Conservation (phyloP, 2,888 invertebrate genomes). For the Crocallis elinguaria region DNA sequence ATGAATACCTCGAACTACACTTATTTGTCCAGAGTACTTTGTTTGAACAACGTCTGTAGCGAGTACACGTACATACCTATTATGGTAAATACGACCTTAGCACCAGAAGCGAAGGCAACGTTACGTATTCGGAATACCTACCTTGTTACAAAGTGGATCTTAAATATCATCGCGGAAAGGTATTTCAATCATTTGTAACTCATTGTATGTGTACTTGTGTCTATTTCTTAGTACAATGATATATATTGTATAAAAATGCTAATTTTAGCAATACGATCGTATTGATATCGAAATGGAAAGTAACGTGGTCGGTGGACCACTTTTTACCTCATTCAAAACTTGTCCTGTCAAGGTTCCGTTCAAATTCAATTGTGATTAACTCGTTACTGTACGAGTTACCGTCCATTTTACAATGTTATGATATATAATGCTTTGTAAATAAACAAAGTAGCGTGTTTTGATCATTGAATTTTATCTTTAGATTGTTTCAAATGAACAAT, state of each 20-base stretch:
- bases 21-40: constrained; percentile 33
- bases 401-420: constrained; percentile 4
- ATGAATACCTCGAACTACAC: constrained; percentile 26
- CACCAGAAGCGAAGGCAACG: constrained; percentile 22
- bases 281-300: constrained; percentile 22
- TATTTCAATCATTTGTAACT: neutral
- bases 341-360: constrained; percentile 45
- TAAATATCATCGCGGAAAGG: constrained; percentile 7
- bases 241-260: too few relatives aligned
- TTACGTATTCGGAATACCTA: constrained; percentile 33
- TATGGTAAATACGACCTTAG: constrained; percentile 38
- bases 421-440: constrained; percentile 4
- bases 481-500: neutral
- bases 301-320: constrained; percentile 45
- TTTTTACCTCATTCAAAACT: constrained; percentile 54
- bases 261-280: too few relatives aligned
- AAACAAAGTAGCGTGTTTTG: neutral
- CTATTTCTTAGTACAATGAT: neutral
- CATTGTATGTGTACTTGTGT: too few relatives aligned
- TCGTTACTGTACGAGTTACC: constrained; percentile 23
- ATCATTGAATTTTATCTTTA: neutral
- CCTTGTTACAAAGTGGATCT: constrained; percentile 20
- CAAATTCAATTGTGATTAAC: constrained; percentile 11
- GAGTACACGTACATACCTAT: constrained; percentile 18
- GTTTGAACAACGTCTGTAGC: constrained; percentile 30